These are phyloP conservation scores for Malthinus flaveolus DNA, from an alignment of 2,888 invertebrate species.

Conservation along the genomic window DNA sequence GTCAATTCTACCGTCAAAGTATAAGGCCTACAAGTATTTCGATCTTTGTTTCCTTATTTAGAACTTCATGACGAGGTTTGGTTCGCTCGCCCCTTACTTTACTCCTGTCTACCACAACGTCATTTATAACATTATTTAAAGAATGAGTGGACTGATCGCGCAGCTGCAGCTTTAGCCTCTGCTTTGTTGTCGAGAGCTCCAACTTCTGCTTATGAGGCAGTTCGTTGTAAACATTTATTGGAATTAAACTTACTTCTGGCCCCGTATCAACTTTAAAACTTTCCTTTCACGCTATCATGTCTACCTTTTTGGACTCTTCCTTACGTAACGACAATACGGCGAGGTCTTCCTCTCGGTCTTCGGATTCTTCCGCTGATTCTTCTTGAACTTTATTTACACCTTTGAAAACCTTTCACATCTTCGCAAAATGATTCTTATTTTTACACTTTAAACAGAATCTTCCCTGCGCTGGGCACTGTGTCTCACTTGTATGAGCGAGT, in stretches of 20 bases:
- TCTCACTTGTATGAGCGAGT: neutral
- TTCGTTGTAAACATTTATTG: neutral
- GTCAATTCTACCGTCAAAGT: too few species aligned
- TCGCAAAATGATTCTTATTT: slow-evolving; percentile 6
- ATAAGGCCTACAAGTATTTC: too few species aligned
- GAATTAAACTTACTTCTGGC: neutral
- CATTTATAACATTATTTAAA: too few species aligned
- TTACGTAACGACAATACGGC: too few species aligned
- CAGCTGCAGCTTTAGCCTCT: too few species aligned
- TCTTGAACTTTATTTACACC: neutral
- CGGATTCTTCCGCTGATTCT: neutral
- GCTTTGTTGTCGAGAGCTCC: neutral
- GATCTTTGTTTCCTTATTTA: too few species aligned
- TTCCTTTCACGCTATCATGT: neutral
- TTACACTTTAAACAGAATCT: slow-evolving; percentile 4
- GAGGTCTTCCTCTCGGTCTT: neutral
- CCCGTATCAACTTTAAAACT: neutral
- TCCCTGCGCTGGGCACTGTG: neutral
- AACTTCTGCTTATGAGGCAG: neutral
- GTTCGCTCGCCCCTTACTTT: too few species aligned
- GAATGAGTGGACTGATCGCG: too few species aligned
- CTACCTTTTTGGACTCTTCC: neutral
- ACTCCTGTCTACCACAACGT: too few species aligned
- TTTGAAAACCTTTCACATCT: neutral
- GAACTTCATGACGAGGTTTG: too few species aligned